These are phyloP conservation scores for Cancer borealis DNA, from an alignment of 2,888 invertebrate genomes.

Conservation along the genomic window DNA sequence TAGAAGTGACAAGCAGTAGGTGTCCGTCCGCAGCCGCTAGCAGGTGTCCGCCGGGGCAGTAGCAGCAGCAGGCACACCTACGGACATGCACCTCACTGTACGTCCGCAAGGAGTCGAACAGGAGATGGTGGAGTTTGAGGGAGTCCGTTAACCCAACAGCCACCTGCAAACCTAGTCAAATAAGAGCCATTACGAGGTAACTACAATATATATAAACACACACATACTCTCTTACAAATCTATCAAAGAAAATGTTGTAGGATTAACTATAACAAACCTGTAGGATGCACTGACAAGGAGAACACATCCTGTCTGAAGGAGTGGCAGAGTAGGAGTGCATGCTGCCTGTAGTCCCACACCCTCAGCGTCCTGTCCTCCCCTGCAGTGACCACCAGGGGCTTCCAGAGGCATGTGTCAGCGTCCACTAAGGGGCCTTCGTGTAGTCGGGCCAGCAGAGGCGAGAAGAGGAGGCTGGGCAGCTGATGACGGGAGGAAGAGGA, in stretches of 20 bases:
- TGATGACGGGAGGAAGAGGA: not conserved
- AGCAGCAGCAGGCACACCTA: constrained; percentile 88
- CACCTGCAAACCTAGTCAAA: constrained; percentile 86
- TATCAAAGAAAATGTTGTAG: no score
- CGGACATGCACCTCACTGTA: constrained; percentile 87
- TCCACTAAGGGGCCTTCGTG: constrained; percentile 91
- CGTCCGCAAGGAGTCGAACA: constrained; percentile 90
- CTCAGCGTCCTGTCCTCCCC: constrained; percentile 90
- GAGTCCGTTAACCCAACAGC: constrained; percentile 95
- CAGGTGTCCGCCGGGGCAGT: constrained; percentile 91
- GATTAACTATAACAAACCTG: constrained; percentile 57
- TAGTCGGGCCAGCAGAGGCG: constrained; percentile 86
- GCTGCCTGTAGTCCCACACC: constrained; percentile 95
- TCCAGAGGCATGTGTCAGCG: constrained; percentile 87
- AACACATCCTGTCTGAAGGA: constrained; percentile 90
- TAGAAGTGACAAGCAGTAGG: constrained; percentile 91
- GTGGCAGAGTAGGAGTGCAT: constrained; percentile 87
- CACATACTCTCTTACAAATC: no score
- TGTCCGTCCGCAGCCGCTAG: constrained; percentile 94
- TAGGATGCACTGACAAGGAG: constrained; percentile 88
- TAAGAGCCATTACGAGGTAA: not conserved
- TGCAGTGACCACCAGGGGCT: constrained; percentile 85
- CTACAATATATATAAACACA: no score
- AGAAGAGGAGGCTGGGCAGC: constrained; percentile 80
- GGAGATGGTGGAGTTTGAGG: constrained; percentile 90